Evolutionary conservation across 2,113 vertebrate species (phyloP), one percentile per base, ranked within the genome.

Genomic region (Callionymus lyra): DNA sequence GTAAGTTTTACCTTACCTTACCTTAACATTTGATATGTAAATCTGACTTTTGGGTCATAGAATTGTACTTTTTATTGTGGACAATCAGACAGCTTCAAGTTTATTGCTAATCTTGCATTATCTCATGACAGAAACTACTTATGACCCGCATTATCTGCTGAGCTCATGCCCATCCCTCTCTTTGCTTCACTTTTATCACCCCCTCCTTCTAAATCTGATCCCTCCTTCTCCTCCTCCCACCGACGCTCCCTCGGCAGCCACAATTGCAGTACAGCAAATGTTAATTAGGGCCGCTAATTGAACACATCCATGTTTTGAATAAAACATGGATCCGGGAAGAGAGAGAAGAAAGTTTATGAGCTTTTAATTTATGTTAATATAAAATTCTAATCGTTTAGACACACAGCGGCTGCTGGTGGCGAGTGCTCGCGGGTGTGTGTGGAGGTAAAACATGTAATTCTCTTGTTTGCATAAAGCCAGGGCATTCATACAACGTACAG

Each of bases 271-370:
- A 45, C 46, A 38, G 46, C 68, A 32, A 47, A 31, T 35, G 52
- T 65, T 80, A 68, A 76, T 80, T 76, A 70, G 45, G 12, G 44
- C 47, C 40, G 53, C 71, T 79, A 77, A 79, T 81, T 79, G 71
- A 75, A 70, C 66, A 70, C 43, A 75, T 66, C 71, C 67, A 47
- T 65, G 71, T 57, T 59, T 53, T 81, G 71, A 77, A 81, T 77
- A 68, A 79, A 63, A 79, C 79, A 77, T 79, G 68, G 47, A 31
- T 63, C 31, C 45, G 53, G 49, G 58, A 70, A 56, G 54, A 63
- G 54, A 18, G 53, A 60, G 51, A 72, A 72, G 66, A 72, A 74
- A 57, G 61, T 77, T 81, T 79, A 74, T 57, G 39, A 59, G 59
- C 34, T 50, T 68, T 79, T 72, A 59, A 71, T 83, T 59, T 64